A percentile compares a stretch with the other conserved stretches of the same genome.
Evolutionary conservation across 2,113 vertebrate genomes (phyloP).

Genomic region (Sula dactylatra): DNA sequence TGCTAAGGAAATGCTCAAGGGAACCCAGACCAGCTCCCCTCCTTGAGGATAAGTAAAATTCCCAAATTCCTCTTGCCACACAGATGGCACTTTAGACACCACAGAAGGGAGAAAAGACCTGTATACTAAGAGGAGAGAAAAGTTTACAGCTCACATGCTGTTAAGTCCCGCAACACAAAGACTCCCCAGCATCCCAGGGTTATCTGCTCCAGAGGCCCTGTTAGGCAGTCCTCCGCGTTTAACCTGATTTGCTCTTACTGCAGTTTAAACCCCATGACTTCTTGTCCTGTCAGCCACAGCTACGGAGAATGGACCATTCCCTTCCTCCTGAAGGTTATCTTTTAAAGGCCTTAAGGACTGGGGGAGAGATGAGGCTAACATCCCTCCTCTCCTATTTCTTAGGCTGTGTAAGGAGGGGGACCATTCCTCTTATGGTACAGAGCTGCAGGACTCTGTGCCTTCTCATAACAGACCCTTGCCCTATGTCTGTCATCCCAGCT

Average conservation of each 20-base stretch:
- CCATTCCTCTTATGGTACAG: neutral
- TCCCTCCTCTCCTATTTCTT: neutral
- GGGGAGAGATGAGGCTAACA: neutral
- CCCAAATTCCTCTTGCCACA: neutral
- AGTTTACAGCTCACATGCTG: neutral
- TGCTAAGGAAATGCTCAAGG: neutral
- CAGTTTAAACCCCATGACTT: neutral
- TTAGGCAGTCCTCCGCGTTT: neutral
- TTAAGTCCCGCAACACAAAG: rapidly evolving
- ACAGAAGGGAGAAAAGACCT: neutral
- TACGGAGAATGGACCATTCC: neutral
- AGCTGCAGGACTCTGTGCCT: neutral
- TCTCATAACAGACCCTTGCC: neutral
- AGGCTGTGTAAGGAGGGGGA: neutral
- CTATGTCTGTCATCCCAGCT: neutral
- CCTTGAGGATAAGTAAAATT: neutral
- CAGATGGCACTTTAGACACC: neutral
- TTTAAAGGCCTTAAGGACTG: neutral
- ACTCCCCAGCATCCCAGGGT: neutral
- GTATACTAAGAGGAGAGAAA: neutral
- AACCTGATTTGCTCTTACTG: neutral
- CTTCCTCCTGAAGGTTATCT: neutral
- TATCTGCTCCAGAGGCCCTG: neutral
- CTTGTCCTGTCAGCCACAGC: neutral
- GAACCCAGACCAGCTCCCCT: neutral